phyloP scores from a whole-genome alignment of 2,888 invertebrate genomes.

The Ferdinandea cuprea region DNA sequence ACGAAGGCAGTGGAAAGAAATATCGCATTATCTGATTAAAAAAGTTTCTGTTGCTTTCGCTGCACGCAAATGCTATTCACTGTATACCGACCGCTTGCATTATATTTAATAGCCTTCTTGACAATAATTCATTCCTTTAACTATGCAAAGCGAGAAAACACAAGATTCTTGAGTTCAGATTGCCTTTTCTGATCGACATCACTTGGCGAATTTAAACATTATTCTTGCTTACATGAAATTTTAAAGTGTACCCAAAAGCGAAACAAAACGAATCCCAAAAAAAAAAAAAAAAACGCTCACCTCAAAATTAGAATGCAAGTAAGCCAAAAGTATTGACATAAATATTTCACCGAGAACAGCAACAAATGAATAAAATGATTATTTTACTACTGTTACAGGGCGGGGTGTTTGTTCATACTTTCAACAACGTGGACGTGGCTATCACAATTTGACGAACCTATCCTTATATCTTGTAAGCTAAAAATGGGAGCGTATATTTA shows the following conservation, averaged over 20 bases:
- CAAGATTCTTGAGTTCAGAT: slow-evolving; percentile 39
- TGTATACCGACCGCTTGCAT: slow-evolving; percentile 43
- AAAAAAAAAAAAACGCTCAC: not conserved
- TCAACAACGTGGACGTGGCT: slow-evolving; percentile 7
- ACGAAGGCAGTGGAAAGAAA: slow-evolving; percentile 46
- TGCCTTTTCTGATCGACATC: slow-evolving; percentile 34
- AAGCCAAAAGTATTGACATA: slow-evolving; percentile 15
- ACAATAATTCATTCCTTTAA: slow-evolving; percentile 65
- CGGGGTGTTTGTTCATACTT: not conserved
- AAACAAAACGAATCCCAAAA: not conserved
- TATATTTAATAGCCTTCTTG: slow-evolving; percentile 61
- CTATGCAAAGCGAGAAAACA: slow-evolving; percentile 64
- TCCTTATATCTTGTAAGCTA: slow-evolving; percentile 20
- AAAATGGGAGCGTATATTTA: slow-evolving; percentile 45
- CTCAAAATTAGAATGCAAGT: slow-evolving; percentile 39
- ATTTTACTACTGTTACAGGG: slow-evolving; percentile 13
- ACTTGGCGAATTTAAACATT: slow-evolving; percentile 18
- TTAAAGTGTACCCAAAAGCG: not conserved
- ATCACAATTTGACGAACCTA: slow-evolving; percentile 16
- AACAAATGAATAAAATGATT: slow-evolving; percentile 16
- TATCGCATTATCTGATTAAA: slow-evolving; percentile 64
- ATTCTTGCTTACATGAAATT: slow-evolving; percentile 18
- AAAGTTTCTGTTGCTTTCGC: slow-evolving; percentile 46
- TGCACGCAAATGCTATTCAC: slow-evolving; percentile 42
- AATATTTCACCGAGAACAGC: slow-evolving; percentile 1